phyloP scores from a whole-genome alignment of 2,888 invertebrate species.

The Bhutanitis thaidina region DNA sequence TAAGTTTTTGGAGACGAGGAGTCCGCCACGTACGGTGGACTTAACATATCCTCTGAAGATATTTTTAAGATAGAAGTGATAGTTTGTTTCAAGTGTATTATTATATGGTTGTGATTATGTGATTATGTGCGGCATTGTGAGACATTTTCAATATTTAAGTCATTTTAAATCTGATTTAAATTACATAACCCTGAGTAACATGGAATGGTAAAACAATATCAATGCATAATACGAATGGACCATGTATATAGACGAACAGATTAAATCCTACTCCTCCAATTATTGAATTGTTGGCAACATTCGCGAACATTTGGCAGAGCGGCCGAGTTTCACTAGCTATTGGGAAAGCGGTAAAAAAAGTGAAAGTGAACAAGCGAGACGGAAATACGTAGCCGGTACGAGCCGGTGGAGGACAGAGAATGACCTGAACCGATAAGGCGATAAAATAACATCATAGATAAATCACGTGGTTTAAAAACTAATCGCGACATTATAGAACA shows the following conservation, averaged over 20 bases:
- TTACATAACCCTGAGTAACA: too few relatives aligned
- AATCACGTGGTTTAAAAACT: slow-evolving; percentile 7
- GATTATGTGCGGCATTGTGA: too few relatives aligned
- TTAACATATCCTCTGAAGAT: too few relatives aligned
- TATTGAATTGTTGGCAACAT: slow-evolving; percentile 31
- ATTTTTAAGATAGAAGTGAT: too few relatives aligned
- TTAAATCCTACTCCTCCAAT: slow-evolving; percentile 21
- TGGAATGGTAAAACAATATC: too few relatives aligned
- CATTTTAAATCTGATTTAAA: too few relatives aligned
- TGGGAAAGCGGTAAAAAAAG: slow-evolving; percentile 72
- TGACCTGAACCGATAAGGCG: slow-evolving; percentile 34
- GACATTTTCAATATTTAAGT: too few relatives aligned
- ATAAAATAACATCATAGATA: slow-evolving; percentile 17
- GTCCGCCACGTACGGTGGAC: too few relatives aligned
- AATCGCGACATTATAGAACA: slow-evolving; percentile 1
- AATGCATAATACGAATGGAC: neutral
- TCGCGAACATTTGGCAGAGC: slow-evolving; percentile 63
- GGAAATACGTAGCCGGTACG: slow-evolving; percentile 26
- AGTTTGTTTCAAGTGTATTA: too few relatives aligned
- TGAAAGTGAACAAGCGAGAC: slow-evolving; percentile 63
- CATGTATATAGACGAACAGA: neutral
- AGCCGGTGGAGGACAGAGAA: slow-evolving; percentile 38
- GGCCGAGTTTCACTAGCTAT: slow-evolving; percentile 58
- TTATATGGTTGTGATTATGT: too few relatives aligned
- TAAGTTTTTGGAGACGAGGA: too few relatives aligned